Evolutionary conservation across 2,113 vertebrate species (phyloP), one percentile per base, ranked within the genome.

Genomic region (Atherinomorus stipes): DNA sequence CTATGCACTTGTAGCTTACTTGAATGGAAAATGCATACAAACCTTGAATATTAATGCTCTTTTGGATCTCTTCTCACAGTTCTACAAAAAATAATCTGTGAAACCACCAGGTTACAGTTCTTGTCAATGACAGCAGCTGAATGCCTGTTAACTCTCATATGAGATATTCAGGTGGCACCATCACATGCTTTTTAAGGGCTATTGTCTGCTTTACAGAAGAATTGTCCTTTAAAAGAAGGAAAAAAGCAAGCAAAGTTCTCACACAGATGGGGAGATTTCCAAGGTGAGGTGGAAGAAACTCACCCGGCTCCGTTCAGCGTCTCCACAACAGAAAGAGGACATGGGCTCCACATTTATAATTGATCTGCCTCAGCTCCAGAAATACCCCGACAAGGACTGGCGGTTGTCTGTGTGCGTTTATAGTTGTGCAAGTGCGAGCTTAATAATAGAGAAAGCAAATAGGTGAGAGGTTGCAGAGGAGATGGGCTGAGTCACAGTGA

Each of bases 311-410:
- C 21, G 69, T 64, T 83, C 78, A 64, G 58, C 47, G 66, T 44
- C 70, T 71, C 75, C 0, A 31, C 80, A 56, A 78, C 78, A 68
- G 76, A 79, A 62, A 67, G 51, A 59, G 82, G 77, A 86, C 80
- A 83, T 1, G 59, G 81, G 76, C 78, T 61, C 50, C 58, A 70
- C 84, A 90, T 91, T 83, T 66, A 92, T 90, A 88, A 91, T 89
- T 86, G 85, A 91, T 88, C 74, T 15, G 54, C 80, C 67, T 84
- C 79, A 59, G 65, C 72, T 80, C 83, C 89, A 87, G 71, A 88
- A 89, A 89, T 88, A 84, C 77, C 79, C 71, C 23, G 58, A 66
- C 74, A 65, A 85, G 52, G 64, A 65, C 64, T 49, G 5, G 6
- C 74, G 70, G 61, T 70, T 71, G 65, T 68, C 62, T 68, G 23